Conservation (phyloP, 2,888 invertebrate species). For the Chrysolina oricalcia region DNA sequence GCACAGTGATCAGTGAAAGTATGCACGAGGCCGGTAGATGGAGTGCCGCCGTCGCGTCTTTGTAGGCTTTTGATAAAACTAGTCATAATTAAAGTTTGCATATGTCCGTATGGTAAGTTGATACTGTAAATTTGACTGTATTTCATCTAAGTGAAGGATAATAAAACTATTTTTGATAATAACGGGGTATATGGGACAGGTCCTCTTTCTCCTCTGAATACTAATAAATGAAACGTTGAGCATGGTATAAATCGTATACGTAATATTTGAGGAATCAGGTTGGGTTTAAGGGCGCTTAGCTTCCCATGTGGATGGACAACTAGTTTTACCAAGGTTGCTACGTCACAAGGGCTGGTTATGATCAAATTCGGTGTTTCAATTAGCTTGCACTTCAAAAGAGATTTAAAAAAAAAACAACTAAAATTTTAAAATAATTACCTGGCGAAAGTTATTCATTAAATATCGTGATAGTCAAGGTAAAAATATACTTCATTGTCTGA, state of each 20-base stretch:
- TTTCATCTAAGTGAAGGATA: conserved; percentile 52
- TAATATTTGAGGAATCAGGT: background rate
- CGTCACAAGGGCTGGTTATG: background rate
- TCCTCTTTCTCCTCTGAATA: conserved; percentile 61
- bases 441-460: too few relatives aligned
- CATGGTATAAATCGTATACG: background rate
- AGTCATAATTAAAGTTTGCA: conserved; percentile 46
- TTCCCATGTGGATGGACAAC: background rate
- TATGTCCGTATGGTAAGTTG: conserved; percentile 62
- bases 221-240: conserved; percentile 4
- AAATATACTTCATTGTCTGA: too few relatives aligned
- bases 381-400: too few relatives aligned
- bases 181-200: conserved; percentile 64
- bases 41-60: conserved; percentile 49
- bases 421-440: too few relatives aligned
- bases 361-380: too few relatives aligned
- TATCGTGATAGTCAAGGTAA: too few relatives aligned
- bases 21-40: conserved; percentile 40
- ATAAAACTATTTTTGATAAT: conserved; percentile 60
- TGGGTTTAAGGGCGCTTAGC: conserved; percentile 1
- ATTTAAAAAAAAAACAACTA: too few relatives aligned
- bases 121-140: conserved; percentile 58
- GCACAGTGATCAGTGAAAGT: conserved; percentile 43
- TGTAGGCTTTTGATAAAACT: conserved; percentile 47
- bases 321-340: too few relatives aligned